Evolutionary conservation across 2,888 invertebrate species (phyloP).

Genomic region (Caenorhabditis wallacei): DNA sequence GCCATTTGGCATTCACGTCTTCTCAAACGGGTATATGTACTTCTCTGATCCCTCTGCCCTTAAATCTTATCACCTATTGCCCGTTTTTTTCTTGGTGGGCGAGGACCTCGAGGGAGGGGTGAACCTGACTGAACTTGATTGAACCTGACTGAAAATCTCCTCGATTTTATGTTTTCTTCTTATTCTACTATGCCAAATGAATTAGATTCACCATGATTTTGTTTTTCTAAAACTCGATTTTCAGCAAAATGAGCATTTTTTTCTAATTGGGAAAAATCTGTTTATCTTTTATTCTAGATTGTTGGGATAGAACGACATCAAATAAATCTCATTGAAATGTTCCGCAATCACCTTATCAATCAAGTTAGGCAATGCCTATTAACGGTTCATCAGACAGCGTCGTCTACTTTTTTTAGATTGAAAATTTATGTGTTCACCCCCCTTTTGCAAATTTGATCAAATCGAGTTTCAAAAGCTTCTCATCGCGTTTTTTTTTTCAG

Average conservation of each 20-base stretch:
- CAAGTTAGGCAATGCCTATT: conserved; percentile 5
- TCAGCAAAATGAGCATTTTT: too few species aligned
- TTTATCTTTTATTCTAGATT: too few species aligned
- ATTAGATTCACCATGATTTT: too few species aligned
- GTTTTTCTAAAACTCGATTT: too few species aligned
- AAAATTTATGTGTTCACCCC: not conserved
- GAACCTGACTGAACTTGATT: conserved; percentile 57
- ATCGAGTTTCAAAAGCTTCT: conserved; percentile 59
- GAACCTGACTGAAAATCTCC: conserved; percentile 53
- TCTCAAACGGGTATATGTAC: conserved; percentile 65
- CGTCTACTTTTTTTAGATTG: not conserved
- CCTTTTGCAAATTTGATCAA: conserved; percentile 37
- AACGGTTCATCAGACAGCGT: conserved; percentile 1
- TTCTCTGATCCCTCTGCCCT: conserved; percentile 34
- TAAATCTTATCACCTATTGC: conserved; percentile 39
- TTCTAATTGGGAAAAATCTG: too few species aligned
- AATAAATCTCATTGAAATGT: not conserved
- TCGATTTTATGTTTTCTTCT: not conserved
- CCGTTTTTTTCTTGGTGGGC: conserved; percentile 35
- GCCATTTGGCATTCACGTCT: conserved; percentile 58
- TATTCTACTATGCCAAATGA: not conserved
- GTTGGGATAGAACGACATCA: not conserved
- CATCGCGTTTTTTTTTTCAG: conserved; percentile 36
- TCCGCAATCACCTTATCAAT: conserved; percentile 18
- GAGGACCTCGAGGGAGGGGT: conserved; percentile 16